Base-by-base conservation (phyloP, 2,888 invertebrate species). In the Timandra comae region DNA sequence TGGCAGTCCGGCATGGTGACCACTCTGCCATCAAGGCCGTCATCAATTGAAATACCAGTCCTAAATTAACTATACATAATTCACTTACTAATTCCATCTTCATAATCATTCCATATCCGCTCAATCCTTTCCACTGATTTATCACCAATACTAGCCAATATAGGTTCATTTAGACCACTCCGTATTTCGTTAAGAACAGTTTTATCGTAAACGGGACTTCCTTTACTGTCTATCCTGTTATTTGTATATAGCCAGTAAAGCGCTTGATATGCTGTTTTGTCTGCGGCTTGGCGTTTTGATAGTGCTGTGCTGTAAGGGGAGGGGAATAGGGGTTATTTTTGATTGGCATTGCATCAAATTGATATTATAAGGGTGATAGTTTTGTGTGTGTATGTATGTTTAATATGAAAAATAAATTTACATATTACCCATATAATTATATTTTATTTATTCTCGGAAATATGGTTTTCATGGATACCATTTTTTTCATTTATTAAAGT, bases 261-360 rank as follows among this genome's bases (percentile, higher is more conserved):
- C 0, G 86, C 88, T 56, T 82, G 81, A 0, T 69, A 49, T 0
- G 90, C 86, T n/a, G 88, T 88, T 46, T 81, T 79, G 24, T 78
- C 72, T 0, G 86, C 79, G 0, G 91, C 89, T 20, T 72, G 67
- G 0, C 76, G 71, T 70, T 91, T 91, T 23, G 82, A 87, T 43
- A 61, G 42, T 6, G 79, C 86, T 41, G 63, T 63, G 43, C 85
- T 86, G 61, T 11, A 63, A 60, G 31, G 33, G 3, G 22, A 27
- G 11, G 16, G 20, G 6, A 9, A 32, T 22, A 5, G 12, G 22
- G 12, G 2, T 27, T 10, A 20, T 13, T 10, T 21, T 9, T 22
- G 19, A 10, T 30, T 20, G 21, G 9, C 23, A 10, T 11, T 27
- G n/a, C n/a, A n/a, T n/a, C n/a, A n/a, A 9, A 25, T 7, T 8